Percentiles rank a stretch among this genome's conserved stretches.
phyloP scores from a whole-genome alignment of 2,888 invertebrate species.

The Drosophila ezoana region DNA sequence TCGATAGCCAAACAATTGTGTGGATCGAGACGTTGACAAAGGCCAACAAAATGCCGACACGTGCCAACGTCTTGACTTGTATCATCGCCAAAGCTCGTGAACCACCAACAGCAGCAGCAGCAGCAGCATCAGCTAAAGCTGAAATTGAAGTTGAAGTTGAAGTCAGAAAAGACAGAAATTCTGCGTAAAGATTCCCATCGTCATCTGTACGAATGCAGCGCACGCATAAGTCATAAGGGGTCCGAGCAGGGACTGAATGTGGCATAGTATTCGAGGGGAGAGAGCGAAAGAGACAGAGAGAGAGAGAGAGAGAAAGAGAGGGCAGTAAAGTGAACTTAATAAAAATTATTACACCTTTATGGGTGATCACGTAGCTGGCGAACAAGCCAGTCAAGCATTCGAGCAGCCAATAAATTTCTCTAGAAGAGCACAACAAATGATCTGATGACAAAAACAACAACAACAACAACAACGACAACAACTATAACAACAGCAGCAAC shows the following conservation, averaged over 20 bases:
- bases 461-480: slow-evolving; percentile 1
- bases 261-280: neutral
- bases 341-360: slow-evolving; percentile 84
- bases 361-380: slow-evolving; percentile 84
- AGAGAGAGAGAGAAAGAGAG: neutral
- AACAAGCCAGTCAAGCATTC: slow-evolving; percentile 45
- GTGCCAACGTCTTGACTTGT: slow-evolving; percentile 44
- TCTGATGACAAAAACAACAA: slow-evolving; percentile 49
- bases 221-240: slow-evolving; percentile 73
- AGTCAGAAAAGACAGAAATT: slow-evolving; percentile 41
- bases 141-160: slow-evolving; percentile 22
- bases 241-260: neutral
- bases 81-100: slow-evolving; percentile 50
- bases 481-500: neutral
- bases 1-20: slow-evolving; percentile 58
- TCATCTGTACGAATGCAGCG: slow-evolving; percentile 62
- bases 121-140: slow-evolving; percentile 16
- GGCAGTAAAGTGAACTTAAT: slow-evolving; percentile 70
- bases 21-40: slow-evolving; percentile 35
- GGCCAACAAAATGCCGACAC: slow-evolving; percentile 64
- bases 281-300: neutral
- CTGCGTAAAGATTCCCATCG: slow-evolving; percentile 73
- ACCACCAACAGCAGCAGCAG: slow-evolving; percentile 8
- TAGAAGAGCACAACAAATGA: slow-evolving; percentile 70
- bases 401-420: slow-evolving; percentile 73